phyloP scores from a whole-genome alignment of 1,140 invertebrate genomes.

The Tribolium castaneum region DNA sequence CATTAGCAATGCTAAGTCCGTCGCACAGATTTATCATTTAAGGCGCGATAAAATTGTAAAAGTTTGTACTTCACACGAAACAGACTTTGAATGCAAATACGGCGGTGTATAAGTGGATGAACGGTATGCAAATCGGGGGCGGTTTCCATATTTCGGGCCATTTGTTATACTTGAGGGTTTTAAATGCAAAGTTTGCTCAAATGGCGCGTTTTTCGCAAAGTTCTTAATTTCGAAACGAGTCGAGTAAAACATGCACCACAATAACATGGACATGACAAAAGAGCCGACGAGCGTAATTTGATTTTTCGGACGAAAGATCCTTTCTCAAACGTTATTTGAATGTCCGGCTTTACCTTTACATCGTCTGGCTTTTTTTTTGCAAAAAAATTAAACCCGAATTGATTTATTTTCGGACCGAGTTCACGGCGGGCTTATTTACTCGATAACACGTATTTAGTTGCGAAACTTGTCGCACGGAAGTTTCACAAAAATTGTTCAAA shows the following conservation, averaged over 20 bases:
- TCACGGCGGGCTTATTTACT: background rate
- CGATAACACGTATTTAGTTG: background rate
- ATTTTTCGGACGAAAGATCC: slow-evolving; percentile 17
- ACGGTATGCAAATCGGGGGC: slow-evolving; percentile 15
- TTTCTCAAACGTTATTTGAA: slow-evolving; percentile 10
- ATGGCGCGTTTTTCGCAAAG: slow-evolving; percentile 6
- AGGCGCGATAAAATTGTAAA: slow-evolving; percentile 34
- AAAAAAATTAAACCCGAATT: background rate
- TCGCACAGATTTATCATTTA: slow-evolving; percentile 30
- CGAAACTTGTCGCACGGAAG: background rate
- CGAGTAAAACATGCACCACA: slow-evolving; percentile 1
- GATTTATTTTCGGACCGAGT: too few relatives aligned
- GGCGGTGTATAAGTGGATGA: slow-evolving; percentile 26
- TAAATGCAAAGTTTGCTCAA: slow-evolving; percentile 23
- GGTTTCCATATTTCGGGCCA: slow-evolving; percentile 25
- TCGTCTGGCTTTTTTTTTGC: background rate
- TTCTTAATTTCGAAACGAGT: slow-evolving; percentile 11
- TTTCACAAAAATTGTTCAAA: background rate
- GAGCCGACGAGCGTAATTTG: slow-evolving; percentile 13
- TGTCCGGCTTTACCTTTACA: background rate
- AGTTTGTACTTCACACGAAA: slow-evolving; percentile 34
- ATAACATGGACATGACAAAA: slow-evolving; percentile 27
- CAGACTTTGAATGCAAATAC: slow-evolving; percentile 34
- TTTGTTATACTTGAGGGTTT: slow-evolving; percentile 32
- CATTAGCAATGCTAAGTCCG: slow-evolving; percentile 31